Percentiles rank a stretch among this genome's conserved stretches.
Evolutionary conservation across 2,888 invertebrate species (phyloP).

Genomic region (Folsomia candida): DNA sequence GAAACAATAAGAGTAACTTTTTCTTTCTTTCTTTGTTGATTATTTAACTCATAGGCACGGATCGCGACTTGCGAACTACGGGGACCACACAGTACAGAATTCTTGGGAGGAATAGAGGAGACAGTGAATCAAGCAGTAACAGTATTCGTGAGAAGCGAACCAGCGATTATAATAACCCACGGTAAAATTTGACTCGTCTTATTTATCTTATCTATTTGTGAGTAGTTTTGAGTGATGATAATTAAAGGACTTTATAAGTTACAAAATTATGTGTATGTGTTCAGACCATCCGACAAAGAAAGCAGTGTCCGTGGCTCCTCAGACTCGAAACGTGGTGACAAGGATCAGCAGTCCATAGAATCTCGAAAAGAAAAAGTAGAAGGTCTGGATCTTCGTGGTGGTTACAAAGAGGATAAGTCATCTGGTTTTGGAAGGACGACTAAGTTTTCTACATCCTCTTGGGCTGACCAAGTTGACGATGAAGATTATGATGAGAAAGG

Average conservation of each 20-base stretch:
- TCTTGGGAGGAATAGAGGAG: slow-evolving; percentile 39
- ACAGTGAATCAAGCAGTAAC: slow-evolving; percentile 41
- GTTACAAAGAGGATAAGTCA: slow-evolving; percentile 8
- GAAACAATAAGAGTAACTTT: background rate
- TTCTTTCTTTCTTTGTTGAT: no score
- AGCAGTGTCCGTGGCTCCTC: slow-evolving; percentile 22
- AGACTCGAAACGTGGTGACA: slow-evolving; percentile 21
- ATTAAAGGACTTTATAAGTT: background rate
- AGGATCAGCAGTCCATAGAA: slow-evolving; percentile 30
- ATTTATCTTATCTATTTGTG: background rate
- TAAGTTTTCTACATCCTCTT: slow-evolving; percentile 31
- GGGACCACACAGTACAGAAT: slow-evolving; percentile 35
- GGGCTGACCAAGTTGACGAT: slow-evolving; percentile 50
- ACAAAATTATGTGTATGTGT: background rate
- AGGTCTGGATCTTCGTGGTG: background rate
- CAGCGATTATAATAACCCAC: slow-evolving; percentile 24
- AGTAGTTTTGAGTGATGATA: background rate
- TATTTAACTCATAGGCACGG: slow-evolving; percentile 9
- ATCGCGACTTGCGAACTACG: slow-evolving; percentile 30
- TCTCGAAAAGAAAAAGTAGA: slow-evolving; percentile 13
- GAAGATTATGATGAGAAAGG: slow-evolving; percentile 32
- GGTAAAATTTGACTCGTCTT: slow-evolving; percentile 7
- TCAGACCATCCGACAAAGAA: slow-evolving; percentile 21
- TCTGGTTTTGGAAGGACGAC: slow-evolving; percentile 14
- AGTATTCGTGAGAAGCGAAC: slow-evolving; percentile 25